Conservation (phyloP, 2,797 vertebrate species). For the Catostomus latipinnis region DNA sequence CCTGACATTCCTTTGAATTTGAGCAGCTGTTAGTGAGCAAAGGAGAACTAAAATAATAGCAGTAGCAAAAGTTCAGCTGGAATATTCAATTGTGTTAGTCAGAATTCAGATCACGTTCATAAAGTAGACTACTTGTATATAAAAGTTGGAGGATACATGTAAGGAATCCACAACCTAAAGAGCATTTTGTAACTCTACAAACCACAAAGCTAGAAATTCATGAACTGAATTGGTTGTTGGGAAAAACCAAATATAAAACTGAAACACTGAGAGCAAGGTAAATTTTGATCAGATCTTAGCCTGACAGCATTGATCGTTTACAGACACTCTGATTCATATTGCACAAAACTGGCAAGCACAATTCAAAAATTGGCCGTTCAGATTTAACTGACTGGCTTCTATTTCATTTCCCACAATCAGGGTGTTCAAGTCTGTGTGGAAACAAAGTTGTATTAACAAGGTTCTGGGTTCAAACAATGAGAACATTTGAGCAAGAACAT, state of each 20-base stretch:
- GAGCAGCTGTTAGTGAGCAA: constrained; percentile 66
- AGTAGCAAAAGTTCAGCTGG: constrained; percentile 65
- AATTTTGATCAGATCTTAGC: constrained; percentile 1
- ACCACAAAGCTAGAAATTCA: background rate
- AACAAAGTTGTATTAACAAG: too few relatives aligned
- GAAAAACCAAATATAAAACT: background rate
- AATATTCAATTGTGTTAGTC: constrained; percentile 50
- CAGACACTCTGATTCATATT: background rate
- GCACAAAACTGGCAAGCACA: background rate
- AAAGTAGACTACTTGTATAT: background rate
- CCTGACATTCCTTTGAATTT: constrained; percentile 74
- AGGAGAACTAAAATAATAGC: constrained; percentile 63
- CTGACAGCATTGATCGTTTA: background rate
- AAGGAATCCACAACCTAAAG: background rate
- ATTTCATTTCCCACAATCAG: too few relatives aligned
- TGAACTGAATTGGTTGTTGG: background rate
- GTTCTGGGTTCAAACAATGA: background rate
- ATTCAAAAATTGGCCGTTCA: background rate
- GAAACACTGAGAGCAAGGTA: background rate
- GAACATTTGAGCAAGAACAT: background rate
- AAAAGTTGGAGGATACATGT: background rate
- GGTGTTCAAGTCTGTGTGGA: too few relatives aligned
- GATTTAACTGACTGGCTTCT: background rate
- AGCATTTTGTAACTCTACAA: background rate
- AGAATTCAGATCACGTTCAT: constrained; percentile 75